These are phyloP conservation scores for Halichoerus grypus DNA, from an alignment of 2,113 vertebrate species.

Conservation along the genomic window DNA sequence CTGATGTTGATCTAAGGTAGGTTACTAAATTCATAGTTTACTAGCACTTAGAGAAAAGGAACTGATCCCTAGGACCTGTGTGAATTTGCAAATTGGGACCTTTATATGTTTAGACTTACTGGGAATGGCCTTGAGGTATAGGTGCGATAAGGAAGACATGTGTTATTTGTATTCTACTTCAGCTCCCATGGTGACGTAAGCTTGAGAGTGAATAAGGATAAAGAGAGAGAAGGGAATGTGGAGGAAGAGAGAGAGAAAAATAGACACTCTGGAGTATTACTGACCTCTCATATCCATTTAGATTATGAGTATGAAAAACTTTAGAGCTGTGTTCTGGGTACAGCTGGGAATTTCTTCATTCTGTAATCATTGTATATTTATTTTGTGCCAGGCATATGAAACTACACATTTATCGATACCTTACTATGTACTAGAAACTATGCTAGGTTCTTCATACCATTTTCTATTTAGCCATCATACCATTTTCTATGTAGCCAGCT, in stretches of 20 bases:
- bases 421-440: background rate
- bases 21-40: background rate
- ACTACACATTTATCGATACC: background rate
- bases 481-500: background rate
- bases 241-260: background rate
- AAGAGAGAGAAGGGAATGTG: background rate
- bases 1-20: background rate
- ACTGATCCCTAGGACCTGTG: background rate
- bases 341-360: conserved; percentile 7
- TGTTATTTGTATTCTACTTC: background rate
- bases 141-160: background rate
- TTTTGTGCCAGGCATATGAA: background rate
- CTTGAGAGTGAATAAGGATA: background rate
- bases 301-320: background rate
- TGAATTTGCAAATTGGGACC: background rate
- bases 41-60: background rate
- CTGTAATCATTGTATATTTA: background rate
- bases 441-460: background rate
- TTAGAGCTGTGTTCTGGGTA: background rate
- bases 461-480: background rate
- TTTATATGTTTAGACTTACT: background rate
- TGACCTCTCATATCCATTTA: background rate
- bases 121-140: background rate
- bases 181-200: background rate
- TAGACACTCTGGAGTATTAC: background rate